A percentile compares a stretch with the other conserved stretches of the same genome.
phyloP scores from a whole-genome alignment of 2,888 invertebrate genomes.

The Cyclophora punctaria region DNA sequence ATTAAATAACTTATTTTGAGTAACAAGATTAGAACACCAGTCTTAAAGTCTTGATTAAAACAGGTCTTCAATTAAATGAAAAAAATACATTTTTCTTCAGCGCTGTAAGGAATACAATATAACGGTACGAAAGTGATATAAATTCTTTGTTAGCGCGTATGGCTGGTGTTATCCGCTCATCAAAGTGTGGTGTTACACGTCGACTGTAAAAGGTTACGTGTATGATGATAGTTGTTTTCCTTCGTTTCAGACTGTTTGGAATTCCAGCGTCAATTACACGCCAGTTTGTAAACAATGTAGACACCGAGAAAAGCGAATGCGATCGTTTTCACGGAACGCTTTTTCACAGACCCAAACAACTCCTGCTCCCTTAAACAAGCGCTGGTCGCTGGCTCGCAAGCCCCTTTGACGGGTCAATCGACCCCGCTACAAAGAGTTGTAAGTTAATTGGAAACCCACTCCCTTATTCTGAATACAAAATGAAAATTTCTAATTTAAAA shows the following conservation, averaged over 20 bases:
- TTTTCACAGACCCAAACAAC: constrained; percentile 39
- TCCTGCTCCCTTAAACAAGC: constrained; percentile 29
- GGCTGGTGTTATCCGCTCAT: constrained; percentile 10
- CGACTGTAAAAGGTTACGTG: constrained; percentile 26
- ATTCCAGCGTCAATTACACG: constrained; percentile 64
- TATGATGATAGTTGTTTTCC: constrained; percentile 46
- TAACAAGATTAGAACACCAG: too few relatives aligned
- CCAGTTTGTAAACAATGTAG: constrained; percentile 60
- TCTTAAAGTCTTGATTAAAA: too few relatives aligned
- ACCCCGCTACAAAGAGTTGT: constrained; percentile 16
- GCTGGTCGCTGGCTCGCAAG: constrained; percentile 19
- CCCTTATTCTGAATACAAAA: constrained; percentile 4
- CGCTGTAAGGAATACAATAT: too few relatives aligned
- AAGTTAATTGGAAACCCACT: constrained; percentile 17
- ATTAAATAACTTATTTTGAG: too few relatives aligned
- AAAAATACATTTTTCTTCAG: too few relatives aligned
- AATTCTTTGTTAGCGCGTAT: too few relatives aligned
- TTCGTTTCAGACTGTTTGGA: constrained; percentile 51
- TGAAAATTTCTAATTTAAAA: constrained; percentile 2
- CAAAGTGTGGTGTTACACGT: constrained; percentile 20
- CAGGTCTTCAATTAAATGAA: too few relatives aligned
- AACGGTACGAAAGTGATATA: too few relatives aligned
- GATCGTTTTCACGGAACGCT: constrained; percentile 53
- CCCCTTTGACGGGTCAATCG: constrained; percentile 25
- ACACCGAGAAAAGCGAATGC: constrained; percentile 39